These are phyloP conservation scores for Abramis brama DNA, from an alignment of 2,113 vertebrate genomes.

Conservation along the genomic window DNA sequence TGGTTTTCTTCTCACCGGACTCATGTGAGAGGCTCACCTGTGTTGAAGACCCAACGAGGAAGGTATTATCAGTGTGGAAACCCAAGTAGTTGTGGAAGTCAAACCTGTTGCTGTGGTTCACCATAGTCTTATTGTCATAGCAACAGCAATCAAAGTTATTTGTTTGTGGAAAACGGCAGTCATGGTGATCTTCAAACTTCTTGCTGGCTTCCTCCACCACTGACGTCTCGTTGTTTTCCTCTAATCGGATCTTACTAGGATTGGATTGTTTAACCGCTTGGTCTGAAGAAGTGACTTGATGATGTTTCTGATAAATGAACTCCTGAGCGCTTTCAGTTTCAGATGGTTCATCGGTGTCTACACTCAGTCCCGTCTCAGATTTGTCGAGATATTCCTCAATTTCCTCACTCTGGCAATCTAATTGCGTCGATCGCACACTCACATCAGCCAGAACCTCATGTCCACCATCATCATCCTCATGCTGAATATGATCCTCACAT, in stretches of 20 bases:
- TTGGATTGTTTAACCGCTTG: neutral
- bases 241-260: neutral
- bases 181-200: neutral
- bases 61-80: conserved; percentile 27
- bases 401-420: neutral
- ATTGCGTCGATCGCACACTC: neutral
- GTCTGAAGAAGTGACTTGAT: neutral
- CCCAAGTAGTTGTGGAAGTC: conserved; percentile 32
- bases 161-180: neutral
- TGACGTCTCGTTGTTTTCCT: neutral
- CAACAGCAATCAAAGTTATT: conserved; percentile 33
- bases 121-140: neutral
- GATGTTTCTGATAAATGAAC: conserved; percentile 29
- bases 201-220: neutral
- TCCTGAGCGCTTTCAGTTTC: conserved; percentile 55
- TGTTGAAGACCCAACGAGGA: neutral
- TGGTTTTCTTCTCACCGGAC: conserved; percentile 18
- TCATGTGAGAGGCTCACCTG: neutral
- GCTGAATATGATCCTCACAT: neutral
- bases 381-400: neutral
- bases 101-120: conserved; percentile 7
- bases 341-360: conserved; percentile 44
- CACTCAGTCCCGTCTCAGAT: neutral
- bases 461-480: neutral
- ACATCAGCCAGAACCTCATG: neutral